Conservation (phyloP, 2,113 vertebrate genomes). For the Cyprinodon variegatus region DNA sequence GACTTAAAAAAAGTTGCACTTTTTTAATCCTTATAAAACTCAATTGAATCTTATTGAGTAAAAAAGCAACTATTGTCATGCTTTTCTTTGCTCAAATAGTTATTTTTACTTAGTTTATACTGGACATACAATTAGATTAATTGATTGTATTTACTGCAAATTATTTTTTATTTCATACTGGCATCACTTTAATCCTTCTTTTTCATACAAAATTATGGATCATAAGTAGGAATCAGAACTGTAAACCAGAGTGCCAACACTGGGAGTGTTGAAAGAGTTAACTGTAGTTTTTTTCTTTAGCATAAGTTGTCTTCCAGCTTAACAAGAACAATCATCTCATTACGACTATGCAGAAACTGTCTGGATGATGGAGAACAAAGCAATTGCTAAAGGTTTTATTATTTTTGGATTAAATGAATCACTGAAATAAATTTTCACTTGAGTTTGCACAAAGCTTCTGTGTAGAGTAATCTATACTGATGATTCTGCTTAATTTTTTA, state of each 20-base stretch:
- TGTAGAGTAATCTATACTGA: no score
- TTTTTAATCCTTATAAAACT: conserved; percentile 10
- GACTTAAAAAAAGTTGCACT: conserved; percentile 20
- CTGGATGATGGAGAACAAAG: no score
- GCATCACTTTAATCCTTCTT: not conserved
- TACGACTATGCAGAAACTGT: no score
- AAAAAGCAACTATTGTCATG: not conserved
- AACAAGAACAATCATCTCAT: no score
- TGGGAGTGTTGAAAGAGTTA: not conserved
- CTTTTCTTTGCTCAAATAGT: not conserved
- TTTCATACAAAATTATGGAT: not conserved
- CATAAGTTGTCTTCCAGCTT: not conserved
- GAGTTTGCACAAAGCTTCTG: not conserved
- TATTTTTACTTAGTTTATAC: not conserved
- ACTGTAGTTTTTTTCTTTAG: not conserved
- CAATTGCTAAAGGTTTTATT: no score
- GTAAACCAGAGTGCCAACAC: not conserved
- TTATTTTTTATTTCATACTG: not conserved
- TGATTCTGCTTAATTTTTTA: no score
- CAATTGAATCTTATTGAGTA: not conserved
- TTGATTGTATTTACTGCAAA: not conserved
- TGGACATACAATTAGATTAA: not conserved
- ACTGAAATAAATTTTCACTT: not conserved
- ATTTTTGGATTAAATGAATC: no score
- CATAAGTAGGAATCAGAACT: not conserved